Percentiles rank a stretch among this genome's conserved stretches.
Conservation (phyloP, 2,797 vertebrate genomes). For the Pelodytes ibericus region DNA sequence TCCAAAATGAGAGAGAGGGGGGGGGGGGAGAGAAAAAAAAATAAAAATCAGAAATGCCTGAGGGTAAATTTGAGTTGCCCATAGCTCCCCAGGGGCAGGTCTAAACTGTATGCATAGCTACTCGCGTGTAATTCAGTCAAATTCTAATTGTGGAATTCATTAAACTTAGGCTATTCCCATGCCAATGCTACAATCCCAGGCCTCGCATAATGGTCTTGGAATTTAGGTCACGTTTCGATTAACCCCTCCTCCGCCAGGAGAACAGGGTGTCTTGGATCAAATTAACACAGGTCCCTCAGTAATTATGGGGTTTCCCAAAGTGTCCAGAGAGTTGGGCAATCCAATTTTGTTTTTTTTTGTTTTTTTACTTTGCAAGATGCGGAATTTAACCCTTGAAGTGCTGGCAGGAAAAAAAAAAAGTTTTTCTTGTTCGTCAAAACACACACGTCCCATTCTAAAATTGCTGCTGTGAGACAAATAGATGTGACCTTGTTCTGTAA, state of each 20-base stretch:
- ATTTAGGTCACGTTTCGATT: slow-evolving; percentile 75
- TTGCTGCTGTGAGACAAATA: no score
- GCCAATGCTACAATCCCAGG: slow-evolving; percentile 74
- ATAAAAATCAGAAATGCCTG: slow-evolving; percentile 71
- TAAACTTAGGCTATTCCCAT: slow-evolving; percentile 83
- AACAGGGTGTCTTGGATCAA: neutral
- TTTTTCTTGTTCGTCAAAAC: no score
- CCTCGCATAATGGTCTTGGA: slow-evolving; percentile 72
- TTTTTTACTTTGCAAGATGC: no score
- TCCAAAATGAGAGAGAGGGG: slow-evolving; percentile 65
- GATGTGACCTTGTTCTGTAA: no score
- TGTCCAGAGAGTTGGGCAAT: no score
- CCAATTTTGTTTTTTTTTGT: no score
- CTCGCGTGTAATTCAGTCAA: slow-evolving; percentile 86
- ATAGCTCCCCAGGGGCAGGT: slow-evolving; percentile 81
- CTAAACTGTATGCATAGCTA: slow-evolving; percentile 78
- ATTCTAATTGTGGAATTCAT: slow-evolving; percentile 88
- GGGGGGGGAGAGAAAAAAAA: slow-evolving; percentile 38
- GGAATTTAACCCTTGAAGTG: neutral
- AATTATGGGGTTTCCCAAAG: slow-evolving; percentile 6
- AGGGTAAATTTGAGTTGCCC: slow-evolving; percentile 83
- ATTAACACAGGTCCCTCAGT: neutral
- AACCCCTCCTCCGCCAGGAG: slow-evolving; percentile 36
- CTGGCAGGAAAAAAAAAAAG: neutral
- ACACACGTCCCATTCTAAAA: no score